Evolutionary conservation across 2,113 vertebrate species (phyloP).

Genomic region (Rhagologus leucostigma): DNA sequence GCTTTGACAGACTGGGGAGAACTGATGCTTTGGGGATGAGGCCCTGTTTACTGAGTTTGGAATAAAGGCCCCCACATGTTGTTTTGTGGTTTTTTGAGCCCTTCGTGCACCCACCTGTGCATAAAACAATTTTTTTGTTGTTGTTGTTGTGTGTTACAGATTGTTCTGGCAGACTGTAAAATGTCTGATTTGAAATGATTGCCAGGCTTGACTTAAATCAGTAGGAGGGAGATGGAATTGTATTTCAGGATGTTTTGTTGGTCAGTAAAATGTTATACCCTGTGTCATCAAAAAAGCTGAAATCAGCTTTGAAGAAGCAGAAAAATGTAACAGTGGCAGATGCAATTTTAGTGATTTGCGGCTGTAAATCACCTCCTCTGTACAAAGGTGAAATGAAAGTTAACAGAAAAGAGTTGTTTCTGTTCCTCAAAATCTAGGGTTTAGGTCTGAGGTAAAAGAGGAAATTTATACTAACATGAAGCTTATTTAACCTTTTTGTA

Average conservation of each 20-base stretch:
- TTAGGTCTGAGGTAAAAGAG: not conserved
- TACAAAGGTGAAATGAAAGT: not conserved
- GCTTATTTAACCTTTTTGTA: not conserved
- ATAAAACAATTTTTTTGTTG: not conserved
- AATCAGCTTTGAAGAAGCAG: slow-evolving; percentile 27
- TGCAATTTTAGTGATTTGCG: slow-evolving; percentile 21
- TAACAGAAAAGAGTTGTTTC: not conserved
- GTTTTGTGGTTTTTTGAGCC: not conserved
- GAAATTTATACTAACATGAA: not conserved
- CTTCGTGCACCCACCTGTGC: not conserved
- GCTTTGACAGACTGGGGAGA: not conserved
- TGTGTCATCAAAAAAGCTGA: slow-evolving; percentile 32
- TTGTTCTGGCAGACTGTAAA: not conserved
- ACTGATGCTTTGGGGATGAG: not conserved
- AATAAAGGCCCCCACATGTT: not conserved
- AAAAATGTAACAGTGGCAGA: not conserved
- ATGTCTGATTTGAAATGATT: slow-evolving; percentile 45
- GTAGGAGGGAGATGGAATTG: slow-evolving; percentile 48
- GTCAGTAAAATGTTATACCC: slow-evolving; percentile 51
- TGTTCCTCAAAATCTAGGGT: not conserved
- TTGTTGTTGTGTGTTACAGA: not conserved
- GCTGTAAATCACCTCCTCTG: not conserved
- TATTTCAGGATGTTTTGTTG: slow-evolving; percentile 47
- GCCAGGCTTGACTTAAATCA: slow-evolving; percentile 32
- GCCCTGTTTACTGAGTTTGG: not conserved